phyloP scores from a whole-genome alignment of 2,797 vertebrate genomes.

The Lepus oiostolus region DNA sequence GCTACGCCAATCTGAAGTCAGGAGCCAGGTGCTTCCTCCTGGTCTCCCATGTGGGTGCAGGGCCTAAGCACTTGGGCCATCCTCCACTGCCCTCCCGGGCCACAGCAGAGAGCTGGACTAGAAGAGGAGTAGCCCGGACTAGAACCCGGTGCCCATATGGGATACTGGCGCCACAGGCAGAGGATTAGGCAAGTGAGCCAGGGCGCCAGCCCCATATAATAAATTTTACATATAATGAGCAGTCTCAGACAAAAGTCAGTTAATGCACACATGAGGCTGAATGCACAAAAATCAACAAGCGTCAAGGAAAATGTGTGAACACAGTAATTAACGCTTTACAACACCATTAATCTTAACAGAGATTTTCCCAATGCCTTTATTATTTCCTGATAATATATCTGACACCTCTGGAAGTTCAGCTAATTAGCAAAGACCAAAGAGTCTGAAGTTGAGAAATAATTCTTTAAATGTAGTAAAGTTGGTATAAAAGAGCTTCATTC shows the following conservation, averaged over 20 bases:
- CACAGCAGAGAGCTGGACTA: no score
- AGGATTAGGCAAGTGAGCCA: no score
- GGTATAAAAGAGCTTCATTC: background rate
- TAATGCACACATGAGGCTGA: background rate
- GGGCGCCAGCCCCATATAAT: no score
- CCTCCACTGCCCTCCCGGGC: no score
- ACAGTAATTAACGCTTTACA: background rate
- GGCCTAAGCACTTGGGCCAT: no score
- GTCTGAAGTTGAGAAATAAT: conserved; percentile 23
- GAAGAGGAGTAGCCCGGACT: no score
- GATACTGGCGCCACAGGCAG: no score
- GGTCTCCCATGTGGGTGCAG: no score
- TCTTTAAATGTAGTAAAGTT: background rate
- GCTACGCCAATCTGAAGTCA: no score
- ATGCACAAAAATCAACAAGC: background rate
- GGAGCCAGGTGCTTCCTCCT: no score
- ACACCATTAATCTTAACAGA: background rate
- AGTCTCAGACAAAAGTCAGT: background rate
- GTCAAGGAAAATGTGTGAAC: background rate
- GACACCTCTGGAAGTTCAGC: background rate
- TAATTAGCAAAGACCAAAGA: background rate
- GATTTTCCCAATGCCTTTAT: background rate
- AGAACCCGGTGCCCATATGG: no score
- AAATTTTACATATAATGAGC: background rate
- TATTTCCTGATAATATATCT: background rate